phyloP scores from a whole-genome alignment of 2,797 vertebrate genomes.

The Gobionotothen gibberifrons region DNA sequence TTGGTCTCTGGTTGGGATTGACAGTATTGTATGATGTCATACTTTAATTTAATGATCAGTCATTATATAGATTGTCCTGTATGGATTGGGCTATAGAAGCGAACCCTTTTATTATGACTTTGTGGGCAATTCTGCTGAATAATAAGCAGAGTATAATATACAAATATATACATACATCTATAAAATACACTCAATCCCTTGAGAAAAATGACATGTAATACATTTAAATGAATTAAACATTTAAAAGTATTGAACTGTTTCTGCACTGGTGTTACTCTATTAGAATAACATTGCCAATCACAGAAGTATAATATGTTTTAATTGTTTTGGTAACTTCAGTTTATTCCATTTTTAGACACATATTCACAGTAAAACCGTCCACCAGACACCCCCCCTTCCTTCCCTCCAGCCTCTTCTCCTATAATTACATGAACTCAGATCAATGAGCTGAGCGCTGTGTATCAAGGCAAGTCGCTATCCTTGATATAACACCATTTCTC shows the following conservation, averaged over 20 bases:
- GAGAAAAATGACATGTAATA: not conserved
- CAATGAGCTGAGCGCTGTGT: not conserved
- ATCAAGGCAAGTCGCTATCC: not conserved
- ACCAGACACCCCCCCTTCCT: not conserved
- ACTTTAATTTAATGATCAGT: not conserved
- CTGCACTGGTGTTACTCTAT: not conserved
- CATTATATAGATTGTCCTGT: not conserved
- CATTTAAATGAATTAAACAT: not conserved
- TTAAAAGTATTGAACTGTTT: not conserved
- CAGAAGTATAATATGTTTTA: not conserved
- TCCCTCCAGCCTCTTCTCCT: not conserved
- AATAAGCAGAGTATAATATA: not conserved
- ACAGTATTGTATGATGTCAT: not conserved
- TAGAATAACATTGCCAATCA: not conserved
- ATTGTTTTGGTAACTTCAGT: not conserved
- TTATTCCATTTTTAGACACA: not conserved
- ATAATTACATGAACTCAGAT: slow-evolving; percentile 19
- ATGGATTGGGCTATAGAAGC: not conserved
- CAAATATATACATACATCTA: not conserved
- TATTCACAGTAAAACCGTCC: not conserved
- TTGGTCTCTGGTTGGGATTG: not conserved
- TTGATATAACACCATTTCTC: slow-evolving; percentile 1
- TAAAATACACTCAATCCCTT: not conserved
- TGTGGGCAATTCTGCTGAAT: not conserved
- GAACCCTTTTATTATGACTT: not conserved